These are phyloP conservation scores for Myotis davidii DNA, from an alignment of 2,113 vertebrate species.

Conservation along the genomic window DNA sequence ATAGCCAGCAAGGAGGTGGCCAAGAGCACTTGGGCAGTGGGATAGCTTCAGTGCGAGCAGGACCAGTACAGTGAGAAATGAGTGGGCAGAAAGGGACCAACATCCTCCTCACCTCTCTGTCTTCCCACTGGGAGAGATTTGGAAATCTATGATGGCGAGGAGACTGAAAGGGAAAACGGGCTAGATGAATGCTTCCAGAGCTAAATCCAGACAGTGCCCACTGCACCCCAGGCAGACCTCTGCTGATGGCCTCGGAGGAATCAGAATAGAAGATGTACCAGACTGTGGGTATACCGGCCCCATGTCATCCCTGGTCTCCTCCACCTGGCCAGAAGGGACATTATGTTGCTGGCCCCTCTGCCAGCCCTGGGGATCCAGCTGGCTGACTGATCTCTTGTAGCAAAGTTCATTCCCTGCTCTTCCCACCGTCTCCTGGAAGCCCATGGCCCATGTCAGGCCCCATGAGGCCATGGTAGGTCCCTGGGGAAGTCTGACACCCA, in stretches of 20 bases:
- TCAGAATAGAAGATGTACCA: not conserved
- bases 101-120: accelerated
- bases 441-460: not conserved
- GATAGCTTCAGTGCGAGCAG: not conserved
- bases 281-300: not conserved
- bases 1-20: not conserved
- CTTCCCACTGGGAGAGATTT: not conserved
- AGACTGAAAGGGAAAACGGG: not conserved
- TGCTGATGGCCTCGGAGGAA: not conserved
- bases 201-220: not conserved
- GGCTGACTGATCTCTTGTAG: not conserved
- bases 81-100: not conserved
- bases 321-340: too few relatives aligned
- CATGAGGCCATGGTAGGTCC: not conserved
- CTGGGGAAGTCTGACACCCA: not conserved
- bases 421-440: not conserved
- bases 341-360: accelerated
- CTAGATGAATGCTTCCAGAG: not conserved
- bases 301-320: too few relatives aligned
- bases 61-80: not conserved
- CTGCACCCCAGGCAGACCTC: not conserved
- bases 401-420: not conserved
- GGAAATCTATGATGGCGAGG: not conserved
- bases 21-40: not conserved
- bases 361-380: not conserved